phyloP scores from a whole-genome alignment of 2,888 invertebrate species.

The Lasioglossum lativentre region DNA sequence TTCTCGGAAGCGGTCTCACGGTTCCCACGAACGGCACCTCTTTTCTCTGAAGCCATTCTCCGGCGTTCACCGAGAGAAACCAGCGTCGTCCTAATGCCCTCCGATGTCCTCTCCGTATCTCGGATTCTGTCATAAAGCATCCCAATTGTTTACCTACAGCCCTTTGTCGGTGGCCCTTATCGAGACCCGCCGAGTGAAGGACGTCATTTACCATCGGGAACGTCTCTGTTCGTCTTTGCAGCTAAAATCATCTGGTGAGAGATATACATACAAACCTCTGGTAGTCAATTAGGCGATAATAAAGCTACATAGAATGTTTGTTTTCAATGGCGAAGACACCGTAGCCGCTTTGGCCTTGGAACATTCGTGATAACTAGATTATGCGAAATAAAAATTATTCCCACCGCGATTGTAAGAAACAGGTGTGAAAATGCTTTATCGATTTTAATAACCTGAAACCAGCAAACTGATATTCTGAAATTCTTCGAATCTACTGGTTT shows the following conservation, averaged over 20 bases:
- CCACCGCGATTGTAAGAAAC: no score
- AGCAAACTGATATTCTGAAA: background rate
- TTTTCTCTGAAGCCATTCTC: constrained; percentile 79
- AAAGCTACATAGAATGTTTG: background rate
- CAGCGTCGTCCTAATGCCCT: constrained; percentile 44
- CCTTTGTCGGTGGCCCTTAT: constrained; percentile 8
- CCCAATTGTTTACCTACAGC: background rate
- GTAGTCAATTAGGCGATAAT: background rate
- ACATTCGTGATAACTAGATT: no score
- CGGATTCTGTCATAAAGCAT: constrained; percentile 21
- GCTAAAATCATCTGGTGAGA: background rate
- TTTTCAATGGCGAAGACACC: fast-evolving
- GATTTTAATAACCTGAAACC: background rate
- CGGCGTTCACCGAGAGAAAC: constrained; percentile 63
- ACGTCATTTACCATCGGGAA: background rate
- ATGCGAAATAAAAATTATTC: background rate
- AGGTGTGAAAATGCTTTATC: background rate
- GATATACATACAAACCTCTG: background rate
- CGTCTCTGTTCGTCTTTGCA: background rate
- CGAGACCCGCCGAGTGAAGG: background rate
- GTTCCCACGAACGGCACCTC: constrained; percentile 80
- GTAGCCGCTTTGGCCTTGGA: no score
- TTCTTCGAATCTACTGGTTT: background rate
- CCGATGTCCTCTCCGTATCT: constrained; percentile 18
- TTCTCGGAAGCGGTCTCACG: constrained; percentile 79